Base-by-base conservation (phyloP, 2,797 vertebrate species). In the Epinephelus malabaricus region DNA sequence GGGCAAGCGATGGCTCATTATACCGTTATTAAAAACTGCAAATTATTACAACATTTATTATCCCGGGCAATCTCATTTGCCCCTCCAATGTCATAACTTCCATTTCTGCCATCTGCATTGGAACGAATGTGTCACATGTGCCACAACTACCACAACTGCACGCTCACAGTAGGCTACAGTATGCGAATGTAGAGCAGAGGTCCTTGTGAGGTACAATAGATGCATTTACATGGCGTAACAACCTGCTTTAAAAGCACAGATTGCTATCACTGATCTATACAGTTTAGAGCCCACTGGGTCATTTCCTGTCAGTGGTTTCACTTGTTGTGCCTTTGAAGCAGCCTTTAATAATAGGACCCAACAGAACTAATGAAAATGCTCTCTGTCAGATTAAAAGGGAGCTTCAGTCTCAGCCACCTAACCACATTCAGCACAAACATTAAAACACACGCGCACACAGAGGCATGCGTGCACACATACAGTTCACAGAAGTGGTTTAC, bases 331-430 rank as follows among this genome's bases (percentile, higher is more conserved):
- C 93, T 95, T 95, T 95, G 95, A 95, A 93, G 93, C 86, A 59
- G 81, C 43, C 85, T 94, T 91, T 95, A 95, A 95, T 96, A 95
- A 95, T 94, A 95, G 93, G 94, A 95, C 89, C 92, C 88, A 95
- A 94, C 92, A 92, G 88, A 94, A 91, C 92, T 95, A 95, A 96
- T 96, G 93, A 95, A 95, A 96, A 95, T 79, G 90, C 92, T 95
- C 90, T 91, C 89, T 85, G 89, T 95, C 93, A 94, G 93, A 96
- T 95, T 95, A 95, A 94, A 95, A 96, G 94, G 88, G 91, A 92
- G 92, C 92, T 93, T 92, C 90, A 88, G 92, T 90, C 92, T 91
- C 82, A 88, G 93, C 86, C 90, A 88, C 88, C 88, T 80, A 88
- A 93, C 92, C 92, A 69, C 91, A 94, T 84, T 87, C 85, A 84